Base-by-base conservation (phyloP, 2,113 vertebrate genomes). In the Brienomyrus longianalis region DNA sequence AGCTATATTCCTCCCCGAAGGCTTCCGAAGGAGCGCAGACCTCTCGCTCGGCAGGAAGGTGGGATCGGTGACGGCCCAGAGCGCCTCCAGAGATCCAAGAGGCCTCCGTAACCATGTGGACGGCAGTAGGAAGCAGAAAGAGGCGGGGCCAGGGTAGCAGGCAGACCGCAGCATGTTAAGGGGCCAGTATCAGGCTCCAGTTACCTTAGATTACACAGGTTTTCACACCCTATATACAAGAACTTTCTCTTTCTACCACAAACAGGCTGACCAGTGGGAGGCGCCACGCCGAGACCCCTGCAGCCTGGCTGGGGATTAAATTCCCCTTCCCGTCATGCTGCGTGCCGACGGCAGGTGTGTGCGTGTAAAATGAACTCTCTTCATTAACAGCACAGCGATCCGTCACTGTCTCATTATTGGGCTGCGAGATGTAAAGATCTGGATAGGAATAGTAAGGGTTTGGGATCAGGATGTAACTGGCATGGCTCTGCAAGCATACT, bases 331-430 rank as follows among this genome's bases (percentile, higher is more conserved):
- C 66, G 43, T 89, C 52, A 35, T 88, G 87, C 87, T 89, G 90
- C 83, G 59, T 50, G 15, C 48, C 17, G 47, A 17, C 51, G 52
- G 88, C 87, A 90, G 90, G 90, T 90, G 90, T 70, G 39, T 84
- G 90, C 31, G n/a, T 86, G 88, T 90, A 90, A 90, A 90, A 89
- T 54, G 56, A 90, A 77, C 88, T 86, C 17, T 45, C 80, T 83
- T 90, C 80, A 89, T 90, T 89, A 90, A 86, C 70, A 35, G 52
- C 21, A 19, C 87, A 47, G 88, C 66, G 80, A 90, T 91, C 90
- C 59, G 51, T 91, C 90, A 90, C 89, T 90, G 91, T 91, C 91
- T 91, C 84, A 88, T 91, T 91, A 91, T 39, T 90, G 39, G 48
- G 62, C 70, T 89, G 83, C 80, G 89, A 52, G 90, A 77, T 70